Evolutionary conservation across 2,888 invertebrate species (phyloP), one percentile per base, ranked within the genome.

Genomic region (Brachypterus glaber): DNA sequence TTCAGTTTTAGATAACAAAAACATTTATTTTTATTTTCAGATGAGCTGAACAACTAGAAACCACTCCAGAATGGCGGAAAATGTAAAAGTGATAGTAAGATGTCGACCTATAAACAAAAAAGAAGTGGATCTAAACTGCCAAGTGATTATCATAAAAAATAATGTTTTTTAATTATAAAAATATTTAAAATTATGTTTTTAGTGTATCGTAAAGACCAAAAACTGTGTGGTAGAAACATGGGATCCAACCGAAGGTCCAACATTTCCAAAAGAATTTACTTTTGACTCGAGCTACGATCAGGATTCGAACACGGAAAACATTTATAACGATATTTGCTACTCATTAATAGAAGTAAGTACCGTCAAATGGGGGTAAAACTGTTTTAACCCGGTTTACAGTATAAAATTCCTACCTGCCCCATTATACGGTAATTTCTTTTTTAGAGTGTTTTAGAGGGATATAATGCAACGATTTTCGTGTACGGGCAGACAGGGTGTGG

Each of bases 401-500:
- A n/a, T n/a, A n/a, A n/a, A n/a, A n/a, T n/a, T n/a, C n/a, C n/a
- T n/a, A n/a, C n/a, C n/a, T n/a, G n/a, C n/a, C n/a, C n/a, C n/a
- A n/a, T n/a, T n/a, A n/a, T n/a, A n/a, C n/a, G n/a, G n/a, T n/a
- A n/a, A n/a, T n/a, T n/a, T n/a, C n/a, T 4, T 33, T 58, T 60
- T 40, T 43, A 68, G 60, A 87, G 87, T 42, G 87, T 89, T 1
- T 71, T 90, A 37, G 90, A 91, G 57, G 91, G 91, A 1, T 91
- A 91, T 69, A 92, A 91, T 68, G 86, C 87, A 12, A 91, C 91
- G 0, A 87, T 92, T 35, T 91, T 92, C 63, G 91, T 91, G 0
- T 92, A 92, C 59, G 91, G 91, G 0, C 91, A 91, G 67, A 91
- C 90, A 1, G 90, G 91, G 0, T 88, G 89, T 59, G 91, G 91